Base-by-base conservation (phyloP, 2,888 invertebrate species). In the Drosophila phalerata region DNA sequence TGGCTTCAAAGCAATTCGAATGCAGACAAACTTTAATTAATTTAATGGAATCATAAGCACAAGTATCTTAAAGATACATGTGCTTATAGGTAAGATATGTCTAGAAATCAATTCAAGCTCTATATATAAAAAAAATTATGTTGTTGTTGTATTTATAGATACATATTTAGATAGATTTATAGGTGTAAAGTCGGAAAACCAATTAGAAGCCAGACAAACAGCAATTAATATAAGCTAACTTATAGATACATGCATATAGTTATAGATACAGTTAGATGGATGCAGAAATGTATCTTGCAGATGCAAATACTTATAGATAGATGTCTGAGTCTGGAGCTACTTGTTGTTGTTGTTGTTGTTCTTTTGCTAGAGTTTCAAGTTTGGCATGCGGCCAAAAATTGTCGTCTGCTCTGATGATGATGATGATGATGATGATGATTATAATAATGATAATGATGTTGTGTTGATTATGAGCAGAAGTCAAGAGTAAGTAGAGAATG, bases 311-410 rank as follows among this genome's bases (percentile, higher is more conserved):
- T 6, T n/a, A n/a, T n/a, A 37, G 30, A 9, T 30, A 10, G 30
- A 30, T 8, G 10, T 34, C 17, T 73, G 57, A 62, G 62, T 57
- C 65, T 62, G 64, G 45, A 61, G 73, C 55, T 51, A 64, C 45
- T 58, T 76, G 56, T 52, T 64, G 51, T 62, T 57, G 47, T 62
- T 57, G 47, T 30, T 30, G 9, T 60, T 58, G 38, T 57, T 73
- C 11, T 34, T 30, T 58, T 45, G 63, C 17, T 34, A 47, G 68
- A 63, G 77, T 68, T 64, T 45, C 57, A 49, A 73, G 66, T 74
- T 79, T 86, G 83, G 83, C 83, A 69, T 43, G 48, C 13, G 66
- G 81, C 83, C 83, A 84, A 65, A 66, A 66, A 71, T 69, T 77
- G 69, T 79, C 79, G 79, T 80, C 75, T 78, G 57, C 58, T 70